phyloP scores from a whole-genome alignment of 2,888 invertebrate species.

The Drosophila multiciliata region DNA sequence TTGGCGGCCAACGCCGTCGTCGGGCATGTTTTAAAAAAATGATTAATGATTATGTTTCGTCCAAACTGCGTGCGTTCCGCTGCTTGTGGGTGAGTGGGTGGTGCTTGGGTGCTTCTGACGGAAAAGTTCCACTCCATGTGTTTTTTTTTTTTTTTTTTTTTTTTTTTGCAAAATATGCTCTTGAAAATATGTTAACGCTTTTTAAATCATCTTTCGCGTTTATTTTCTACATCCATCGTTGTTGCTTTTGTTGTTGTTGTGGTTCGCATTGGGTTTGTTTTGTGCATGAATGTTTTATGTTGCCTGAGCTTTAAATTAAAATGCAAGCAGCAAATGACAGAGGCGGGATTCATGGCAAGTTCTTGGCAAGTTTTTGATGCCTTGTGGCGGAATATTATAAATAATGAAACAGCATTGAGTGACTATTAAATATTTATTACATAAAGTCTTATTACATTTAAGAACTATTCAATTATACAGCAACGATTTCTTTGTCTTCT shows the following conservation, averaged over 20 bases:
- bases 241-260: slow-evolving; percentile 7
- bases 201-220: slow-evolving; percentile 69
- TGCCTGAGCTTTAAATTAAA: slow-evolving; percentile 44
- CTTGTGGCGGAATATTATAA: slow-evolving; percentile 26
- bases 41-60: slow-evolving; percentile 75
- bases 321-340: slow-evolving; percentile 29
- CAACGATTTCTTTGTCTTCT: neutral
- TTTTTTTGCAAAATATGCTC: slow-evolving; percentile 46
- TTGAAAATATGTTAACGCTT: slow-evolving; percentile 77
- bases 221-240: slow-evolving; percentile 8
- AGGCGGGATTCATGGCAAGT: slow-evolving; percentile 30
- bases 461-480: neutral
- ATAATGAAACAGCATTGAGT: slow-evolving; percentile 36
- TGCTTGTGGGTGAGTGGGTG: slow-evolving; percentile 13
- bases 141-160: too few species aligned
- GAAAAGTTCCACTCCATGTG: neutral
- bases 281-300: slow-evolving; percentile 38
- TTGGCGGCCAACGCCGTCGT: slow-evolving; percentile 26
- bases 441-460: neutral
- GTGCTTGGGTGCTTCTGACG: neutral
- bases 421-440: neutral
- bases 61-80: slow-evolving; percentile 62
- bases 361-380: neutral
- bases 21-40: slow-evolving; percentile 62
- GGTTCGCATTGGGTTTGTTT: slow-evolving; percentile 22